Evolutionary conservation across 37 sponge, comb jelly and placozoan species (phyloP).

Genomic region (Cliona cf. orientalis): DNA sequence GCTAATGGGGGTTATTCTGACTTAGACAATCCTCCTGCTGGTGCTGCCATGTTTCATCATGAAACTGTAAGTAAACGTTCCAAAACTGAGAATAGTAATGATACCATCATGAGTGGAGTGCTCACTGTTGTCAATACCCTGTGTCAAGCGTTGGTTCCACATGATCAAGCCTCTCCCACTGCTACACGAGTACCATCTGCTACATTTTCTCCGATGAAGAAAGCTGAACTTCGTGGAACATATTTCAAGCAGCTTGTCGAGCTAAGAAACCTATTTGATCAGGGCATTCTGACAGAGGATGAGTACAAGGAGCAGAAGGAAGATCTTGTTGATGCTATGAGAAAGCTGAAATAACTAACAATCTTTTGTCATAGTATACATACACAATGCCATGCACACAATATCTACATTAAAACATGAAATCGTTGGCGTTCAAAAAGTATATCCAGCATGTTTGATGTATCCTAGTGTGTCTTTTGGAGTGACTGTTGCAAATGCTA

Average conservation of each 20-base stretch:
- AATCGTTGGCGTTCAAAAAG: too few species aligned
- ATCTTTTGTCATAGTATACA: too few species aligned
- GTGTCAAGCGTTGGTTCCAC: neutral
- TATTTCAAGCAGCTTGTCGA: neutral
- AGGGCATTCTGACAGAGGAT: neutral
- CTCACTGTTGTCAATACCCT: neutral
- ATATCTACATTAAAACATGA: too few species aligned
- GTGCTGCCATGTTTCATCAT: constrained; percentile 1
- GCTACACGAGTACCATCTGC: neutral
- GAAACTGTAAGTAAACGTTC: neutral
- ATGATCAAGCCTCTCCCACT: neutral
- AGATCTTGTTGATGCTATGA: neutral
- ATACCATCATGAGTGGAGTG: neutral
- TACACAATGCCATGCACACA: too few species aligned
- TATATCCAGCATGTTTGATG: too few species aligned
- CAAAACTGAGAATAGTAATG: neutral
- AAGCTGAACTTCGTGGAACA: neutral
- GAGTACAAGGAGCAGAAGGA: neutral
- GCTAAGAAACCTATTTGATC: neutral
- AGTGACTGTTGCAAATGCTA: constrained; percentile 8
- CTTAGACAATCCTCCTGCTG: constrained; percentile 1
- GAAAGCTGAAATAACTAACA: neutral
- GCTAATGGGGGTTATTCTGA: neutral
- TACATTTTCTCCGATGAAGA: neutral
- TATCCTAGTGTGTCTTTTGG: too few species aligned